Conservation (phyloP, 2,888 invertebrate species). For the Esperia sulphurella region DNA sequence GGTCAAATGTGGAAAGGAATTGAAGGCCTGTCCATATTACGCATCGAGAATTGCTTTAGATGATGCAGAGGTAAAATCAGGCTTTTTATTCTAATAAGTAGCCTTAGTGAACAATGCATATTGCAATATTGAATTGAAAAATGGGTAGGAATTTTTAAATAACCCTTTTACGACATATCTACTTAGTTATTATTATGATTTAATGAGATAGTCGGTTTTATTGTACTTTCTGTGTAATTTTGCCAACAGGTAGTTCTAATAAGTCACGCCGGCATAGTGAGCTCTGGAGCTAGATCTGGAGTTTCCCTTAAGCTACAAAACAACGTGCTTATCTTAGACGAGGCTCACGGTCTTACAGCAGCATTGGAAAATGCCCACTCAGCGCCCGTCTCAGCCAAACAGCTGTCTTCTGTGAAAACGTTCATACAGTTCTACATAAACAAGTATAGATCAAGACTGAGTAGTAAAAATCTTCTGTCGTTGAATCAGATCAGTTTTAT, state of each 20-base stretch:
- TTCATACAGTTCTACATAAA: slow-evolving; percentile 86
- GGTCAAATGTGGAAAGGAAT: slow-evolving; percentile 81
- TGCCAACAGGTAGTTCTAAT: slow-evolving; percentile 57
- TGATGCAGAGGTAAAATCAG: slow-evolving; percentile 87
- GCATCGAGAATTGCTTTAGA: slow-evolving; percentile 89
- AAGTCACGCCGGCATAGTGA: slow-evolving; percentile 69
- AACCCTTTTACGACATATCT: too few species aligned
- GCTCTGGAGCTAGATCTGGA: slow-evolving; percentile 61
- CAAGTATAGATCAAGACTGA: slow-evolving; percentile 86
- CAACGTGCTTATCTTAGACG: slow-evolving; percentile 93
- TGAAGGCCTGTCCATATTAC: slow-evolving; percentile 96
- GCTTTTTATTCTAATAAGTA: too few species aligned
- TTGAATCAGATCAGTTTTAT: slow-evolving; percentile 91
- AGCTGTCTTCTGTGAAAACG: slow-evolving; percentile 81
- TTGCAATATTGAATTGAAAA: too few species aligned
- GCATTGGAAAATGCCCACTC: slow-evolving; percentile 93
- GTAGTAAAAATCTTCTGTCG: slow-evolving; percentile 87
- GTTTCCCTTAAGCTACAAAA: slow-evolving; percentile 76
- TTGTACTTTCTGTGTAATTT: too few species aligned
- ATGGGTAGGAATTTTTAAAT: too few species aligned
- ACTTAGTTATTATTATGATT: too few species aligned
- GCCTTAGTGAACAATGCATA: too few species aligned
- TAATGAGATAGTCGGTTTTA: too few species aligned
- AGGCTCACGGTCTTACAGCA: slow-evolving; percentile 97
- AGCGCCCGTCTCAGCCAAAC: slow-evolving; percentile 83